Evolutionary conservation across 2,113 vertebrate genomes (phyloP).

Genomic region (Chascanopsetta lugubris): DNA sequence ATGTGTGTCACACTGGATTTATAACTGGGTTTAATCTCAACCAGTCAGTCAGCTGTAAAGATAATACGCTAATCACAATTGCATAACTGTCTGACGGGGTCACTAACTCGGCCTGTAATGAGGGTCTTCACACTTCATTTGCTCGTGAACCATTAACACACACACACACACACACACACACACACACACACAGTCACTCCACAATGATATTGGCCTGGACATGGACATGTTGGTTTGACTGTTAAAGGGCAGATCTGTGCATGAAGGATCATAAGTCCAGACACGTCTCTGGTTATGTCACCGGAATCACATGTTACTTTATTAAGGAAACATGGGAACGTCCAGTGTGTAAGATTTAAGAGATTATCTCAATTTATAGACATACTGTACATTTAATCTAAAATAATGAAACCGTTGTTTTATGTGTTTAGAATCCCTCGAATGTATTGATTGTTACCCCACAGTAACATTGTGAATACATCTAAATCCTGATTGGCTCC

Average conservation of each 20-base stretch:
- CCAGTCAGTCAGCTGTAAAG: constrained; percentile 43
- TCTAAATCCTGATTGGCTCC: too few relatives aligned
- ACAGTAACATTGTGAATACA: too few relatives aligned
- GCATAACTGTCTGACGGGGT: constrained; percentile 52
- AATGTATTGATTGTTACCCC: too few relatives aligned
- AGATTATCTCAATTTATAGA: too few relatives aligned
- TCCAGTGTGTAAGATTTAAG: too few relatives aligned
- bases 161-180: background rate
- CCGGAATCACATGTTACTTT: background rate
- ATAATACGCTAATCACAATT: constrained; percentile 51
- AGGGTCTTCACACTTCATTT: constrained; percentile 50
- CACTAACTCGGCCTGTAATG: constrained; percentile 43
- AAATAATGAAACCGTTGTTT: too few relatives aligned
- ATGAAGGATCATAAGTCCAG: background rate
- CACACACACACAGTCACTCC: background rate
- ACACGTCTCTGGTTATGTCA: background rate
- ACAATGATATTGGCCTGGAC: background rate
- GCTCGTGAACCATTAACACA: constrained; percentile 53
- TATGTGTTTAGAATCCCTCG: too few relatives aligned
- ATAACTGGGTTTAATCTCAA: constrained; percentile 36
- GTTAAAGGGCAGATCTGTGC: background rate
- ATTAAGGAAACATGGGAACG: too few relatives aligned
- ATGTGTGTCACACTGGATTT: constrained; percentile 21
- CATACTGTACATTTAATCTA: too few relatives aligned
- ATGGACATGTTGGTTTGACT: background rate